phyloP scores from a whole-genome alignment of 2,113 vertebrate genomes.

The Aptenodytes patagonicus region DNA sequence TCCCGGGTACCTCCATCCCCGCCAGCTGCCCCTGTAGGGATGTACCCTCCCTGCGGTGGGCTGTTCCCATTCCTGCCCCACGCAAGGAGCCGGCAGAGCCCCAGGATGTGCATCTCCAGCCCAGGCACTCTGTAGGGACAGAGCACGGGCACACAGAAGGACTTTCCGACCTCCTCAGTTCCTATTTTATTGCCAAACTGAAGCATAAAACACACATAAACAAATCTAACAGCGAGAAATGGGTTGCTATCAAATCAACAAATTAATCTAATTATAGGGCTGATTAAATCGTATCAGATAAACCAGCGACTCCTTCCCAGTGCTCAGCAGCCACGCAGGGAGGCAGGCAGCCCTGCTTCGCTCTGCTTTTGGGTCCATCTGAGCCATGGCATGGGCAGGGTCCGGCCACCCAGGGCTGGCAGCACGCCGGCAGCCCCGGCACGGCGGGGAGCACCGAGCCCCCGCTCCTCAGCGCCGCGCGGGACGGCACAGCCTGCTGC shows the following conservation, averaged over 20 bases:
- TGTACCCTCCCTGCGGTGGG: fast-evolving
- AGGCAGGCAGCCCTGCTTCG: not conserved
- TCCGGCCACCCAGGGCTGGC: fast-evolving
- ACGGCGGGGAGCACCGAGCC: fast-evolving
- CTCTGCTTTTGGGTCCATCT: not conserved
- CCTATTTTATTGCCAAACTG: slow-evolving; percentile 42
- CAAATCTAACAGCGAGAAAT: slow-evolving; percentile 39
- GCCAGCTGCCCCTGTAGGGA: fast-evolving
- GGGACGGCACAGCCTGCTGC: not conserved
- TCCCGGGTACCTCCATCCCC: fast-evolving
- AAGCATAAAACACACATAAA: slow-evolving; percentile 51
- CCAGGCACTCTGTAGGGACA: fast-evolving
- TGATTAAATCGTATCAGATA: slow-evolving; percentile 53
- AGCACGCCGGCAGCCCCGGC: fast-evolving
- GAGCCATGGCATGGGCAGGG: not conserved
- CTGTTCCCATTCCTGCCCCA: not conserved
- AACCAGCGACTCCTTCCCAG: not conserved
- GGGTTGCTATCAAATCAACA: slow-evolving; percentile 60
- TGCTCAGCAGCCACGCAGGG: fast-evolving
- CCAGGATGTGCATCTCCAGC: fast-evolving
- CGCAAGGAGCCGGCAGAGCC: fast-evolving
- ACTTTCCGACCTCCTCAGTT: slow-evolving; percentile 30
- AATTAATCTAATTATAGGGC: slow-evolving; percentile 68
- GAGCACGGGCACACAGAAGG: fast-evolving
- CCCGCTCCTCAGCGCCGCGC: fast-evolving